These are phyloP conservation scores for Tholera decimalis DNA, from an alignment of 2,888 invertebrate genomes.

Conservation along the genomic window DNA sequence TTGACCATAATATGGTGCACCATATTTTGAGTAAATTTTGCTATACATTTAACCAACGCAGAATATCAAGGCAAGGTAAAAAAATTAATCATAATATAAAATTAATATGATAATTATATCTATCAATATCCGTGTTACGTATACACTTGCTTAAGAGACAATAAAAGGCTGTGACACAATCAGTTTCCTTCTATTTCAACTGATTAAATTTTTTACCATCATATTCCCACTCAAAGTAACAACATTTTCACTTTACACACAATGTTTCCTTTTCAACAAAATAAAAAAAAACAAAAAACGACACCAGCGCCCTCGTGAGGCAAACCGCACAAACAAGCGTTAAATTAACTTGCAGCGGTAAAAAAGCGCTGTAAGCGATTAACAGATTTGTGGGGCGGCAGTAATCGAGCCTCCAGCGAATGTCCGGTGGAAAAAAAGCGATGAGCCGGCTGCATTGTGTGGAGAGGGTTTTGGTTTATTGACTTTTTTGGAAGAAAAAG, in stretches of 20 bases:
- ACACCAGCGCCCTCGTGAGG: conserved; percentile 52
- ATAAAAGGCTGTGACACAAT: background rate
- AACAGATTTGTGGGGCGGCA: conserved; percentile 76
- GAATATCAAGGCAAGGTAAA: no score
- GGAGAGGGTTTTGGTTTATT: conserved; percentile 63
- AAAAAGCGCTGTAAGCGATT: conserved; percentile 77
- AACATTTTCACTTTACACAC: background rate
- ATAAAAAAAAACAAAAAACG: conserved; percentile 10
- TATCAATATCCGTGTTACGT: no score
- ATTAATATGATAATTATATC: no score
- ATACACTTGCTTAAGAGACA: no score
- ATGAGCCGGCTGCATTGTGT: conserved; percentile 60
- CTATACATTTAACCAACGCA: no score
- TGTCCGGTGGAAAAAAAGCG: conserved; percentile 70
- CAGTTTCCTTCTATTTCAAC: background rate
- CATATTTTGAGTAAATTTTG: no score
- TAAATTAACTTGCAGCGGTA: conserved; percentile 78
- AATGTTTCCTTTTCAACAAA: conserved; percentile 19
- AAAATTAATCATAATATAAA: no score
- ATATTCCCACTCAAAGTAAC: background rate
- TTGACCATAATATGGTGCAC: no score
- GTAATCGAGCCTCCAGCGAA: conserved; percentile 67
- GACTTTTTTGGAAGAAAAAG: background rate
- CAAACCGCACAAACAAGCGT: conserved; percentile 73
- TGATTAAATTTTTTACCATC: background rate